These are phyloP conservation scores for Clarias magur DNA, from an alignment of 2,113 vertebrate genomes.

Conservation along the genomic window DNA sequence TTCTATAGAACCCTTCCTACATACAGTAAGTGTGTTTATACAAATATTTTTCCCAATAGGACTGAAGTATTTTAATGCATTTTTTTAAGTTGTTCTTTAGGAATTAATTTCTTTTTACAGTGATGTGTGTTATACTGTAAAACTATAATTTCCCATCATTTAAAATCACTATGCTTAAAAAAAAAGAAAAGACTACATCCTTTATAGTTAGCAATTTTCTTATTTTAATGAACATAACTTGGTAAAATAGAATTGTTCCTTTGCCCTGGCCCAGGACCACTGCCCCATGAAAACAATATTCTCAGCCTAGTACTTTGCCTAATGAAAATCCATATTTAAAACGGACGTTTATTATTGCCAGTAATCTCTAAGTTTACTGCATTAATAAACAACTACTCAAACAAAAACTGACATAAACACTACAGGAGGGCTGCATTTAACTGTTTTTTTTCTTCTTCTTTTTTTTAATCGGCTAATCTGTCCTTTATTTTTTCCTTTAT, in stretches of 20 bases:
- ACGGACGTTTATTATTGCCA: not conserved
- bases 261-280: not conserved
- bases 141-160: not conserved
- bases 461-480: too few species aligned
- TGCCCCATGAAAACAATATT: not conserved
- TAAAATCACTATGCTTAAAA: not conserved
- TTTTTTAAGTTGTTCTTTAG: too few species aligned
- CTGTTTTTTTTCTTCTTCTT: too few species aligned
- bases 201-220: not conserved
- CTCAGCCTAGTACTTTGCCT: not conserved
- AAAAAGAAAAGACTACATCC: not conserved
- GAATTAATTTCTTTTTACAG: not conserved
- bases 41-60: too few species aligned
- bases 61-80: too few species aligned
- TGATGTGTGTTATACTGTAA: not conserved
- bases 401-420: not conserved
- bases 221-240: not conserved
- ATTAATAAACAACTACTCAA: not conserved
- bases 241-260: not conserved
- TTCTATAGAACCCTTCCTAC: too few species aligned
- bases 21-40: too few species aligned
- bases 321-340: not conserved
- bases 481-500: too few species aligned
- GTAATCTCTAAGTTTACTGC: not conserved
- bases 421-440: too few species aligned